phyloP scores from a whole-genome alignment of 2,113 vertebrate genomes.

The Anhinga anhinga region DNA sequence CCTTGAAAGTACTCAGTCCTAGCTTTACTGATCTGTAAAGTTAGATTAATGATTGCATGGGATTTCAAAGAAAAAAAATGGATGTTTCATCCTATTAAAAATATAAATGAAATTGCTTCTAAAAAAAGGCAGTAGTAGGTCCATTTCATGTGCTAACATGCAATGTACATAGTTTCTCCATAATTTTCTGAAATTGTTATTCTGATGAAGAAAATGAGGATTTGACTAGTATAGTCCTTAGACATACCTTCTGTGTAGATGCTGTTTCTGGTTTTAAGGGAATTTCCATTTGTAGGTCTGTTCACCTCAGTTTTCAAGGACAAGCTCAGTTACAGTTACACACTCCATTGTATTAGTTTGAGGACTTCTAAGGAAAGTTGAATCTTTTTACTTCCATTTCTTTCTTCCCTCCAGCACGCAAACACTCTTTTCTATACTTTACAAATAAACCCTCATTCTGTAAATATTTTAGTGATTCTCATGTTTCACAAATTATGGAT shows the following conservation, averaged over 20 bases:
- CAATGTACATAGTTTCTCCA: background rate
- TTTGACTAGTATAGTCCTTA: background rate
- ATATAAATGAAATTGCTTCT: background rate
- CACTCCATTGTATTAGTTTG: background rate
- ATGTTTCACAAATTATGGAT: background rate
- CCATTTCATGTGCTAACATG: background rate
- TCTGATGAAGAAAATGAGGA: background rate
- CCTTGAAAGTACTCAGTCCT: background rate
- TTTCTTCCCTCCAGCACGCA: fast-evolving
- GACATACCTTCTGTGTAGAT: background rate
- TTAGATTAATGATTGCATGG: background rate
- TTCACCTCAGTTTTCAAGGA: background rate
- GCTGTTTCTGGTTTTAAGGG: background rate
- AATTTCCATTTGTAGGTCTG: background rate
- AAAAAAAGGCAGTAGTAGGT: background rate
- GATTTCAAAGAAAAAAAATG: background rate
- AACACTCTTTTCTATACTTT: background rate
- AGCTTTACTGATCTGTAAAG: background rate
- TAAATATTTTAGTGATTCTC: background rate
- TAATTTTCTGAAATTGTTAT: background rate
- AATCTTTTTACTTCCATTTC: background rate
- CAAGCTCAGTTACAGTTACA: background rate
- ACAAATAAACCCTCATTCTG: background rate
- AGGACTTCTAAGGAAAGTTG: background rate
- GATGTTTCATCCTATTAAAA: background rate